phyloP scores from a whole-genome alignment of 2,113 vertebrate species.

The Edolisoma coerulescens region DNA sequence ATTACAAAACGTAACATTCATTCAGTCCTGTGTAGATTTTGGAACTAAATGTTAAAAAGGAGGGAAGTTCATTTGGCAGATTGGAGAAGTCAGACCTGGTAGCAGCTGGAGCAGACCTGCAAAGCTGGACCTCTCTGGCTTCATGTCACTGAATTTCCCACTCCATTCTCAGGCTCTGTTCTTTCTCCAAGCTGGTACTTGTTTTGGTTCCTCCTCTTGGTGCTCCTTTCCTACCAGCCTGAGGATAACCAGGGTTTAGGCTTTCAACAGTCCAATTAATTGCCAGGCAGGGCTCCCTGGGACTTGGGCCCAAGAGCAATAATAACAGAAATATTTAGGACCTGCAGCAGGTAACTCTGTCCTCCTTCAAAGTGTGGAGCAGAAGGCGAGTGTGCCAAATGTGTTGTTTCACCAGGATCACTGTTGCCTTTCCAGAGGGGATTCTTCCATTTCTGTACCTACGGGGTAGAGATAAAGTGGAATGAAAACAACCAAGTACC shows the following conservation, averaged over 20 bases:
- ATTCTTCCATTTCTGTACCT: background rate
- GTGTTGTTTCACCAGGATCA: background rate
- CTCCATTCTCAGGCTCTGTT: background rate
- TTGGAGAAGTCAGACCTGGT: background rate
- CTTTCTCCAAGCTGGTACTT: background rate
- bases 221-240: background rate
- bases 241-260: background rate
- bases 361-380: background rate
- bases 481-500: background rate
- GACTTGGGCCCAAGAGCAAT: background rate
- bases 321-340: background rate
- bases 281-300: background rate
- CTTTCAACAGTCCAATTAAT: background rate
- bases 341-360: background rate
- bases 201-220: slow-evolving; percentile 16
- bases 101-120: background rate
- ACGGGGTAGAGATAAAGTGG: background rate
- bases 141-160: background rate
- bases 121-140: background rate
- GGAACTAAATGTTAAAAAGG: background rate
- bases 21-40: background rate
- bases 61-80: background rate
- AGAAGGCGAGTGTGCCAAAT: background rate
- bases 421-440: background rate
- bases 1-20: background rate